Conservation (phyloP, 1,140 invertebrate genomes). For the Drosophila teissieri region DNA sequence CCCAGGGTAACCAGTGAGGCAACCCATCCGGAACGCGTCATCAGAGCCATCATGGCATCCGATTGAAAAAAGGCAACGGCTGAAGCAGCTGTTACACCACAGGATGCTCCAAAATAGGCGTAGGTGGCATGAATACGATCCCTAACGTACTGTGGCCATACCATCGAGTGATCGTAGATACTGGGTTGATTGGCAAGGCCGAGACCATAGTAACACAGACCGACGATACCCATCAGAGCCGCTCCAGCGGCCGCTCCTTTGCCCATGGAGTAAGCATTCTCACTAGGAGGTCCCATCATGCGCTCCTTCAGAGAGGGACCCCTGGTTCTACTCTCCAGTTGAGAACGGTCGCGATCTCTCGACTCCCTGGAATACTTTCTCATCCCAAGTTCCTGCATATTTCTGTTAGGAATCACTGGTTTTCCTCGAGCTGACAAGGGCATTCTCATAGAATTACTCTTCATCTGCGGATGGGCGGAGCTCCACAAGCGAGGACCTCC, state of each 20-base stretch:
- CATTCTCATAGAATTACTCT: neutral
- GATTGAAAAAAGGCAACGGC: constrained; percentile 92
- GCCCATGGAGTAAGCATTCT: constrained; percentile 92
- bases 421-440: neutral
- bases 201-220: constrained; percentile 97
- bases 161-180: constrained; percentile 92
- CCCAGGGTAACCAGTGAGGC: constrained; percentile 91
- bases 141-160: constrained; percentile 97
- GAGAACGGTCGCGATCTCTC: constrained; percentile 35
- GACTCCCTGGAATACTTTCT: constrained; percentile 58
- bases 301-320: constrained; percentile 69
- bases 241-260: constrained; percentile 94
- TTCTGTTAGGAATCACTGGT: constrained; percentile 4
- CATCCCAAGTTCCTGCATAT: constrained; percentile 3
- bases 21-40: constrained; percentile 90
- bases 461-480: constrained; percentile 19
- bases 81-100: constrained; percentile 92
- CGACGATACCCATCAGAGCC: constrained; percentile 94
- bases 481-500: constrained; percentile 32
- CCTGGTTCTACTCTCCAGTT: constrained; percentile 42
- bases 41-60: constrained; percentile 90
- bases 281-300: constrained; percentile 75
- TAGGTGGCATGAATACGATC: constrained; percentile 96
- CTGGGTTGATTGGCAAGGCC: constrained; percentile 92
- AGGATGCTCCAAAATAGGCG: constrained; percentile 95